Percentiles rank a stretch among this genome's conserved stretches.
Evolutionary conservation across 2,797 vertebrate genomes (phyloP).

Genomic region (Fratercula arctica): DNA sequence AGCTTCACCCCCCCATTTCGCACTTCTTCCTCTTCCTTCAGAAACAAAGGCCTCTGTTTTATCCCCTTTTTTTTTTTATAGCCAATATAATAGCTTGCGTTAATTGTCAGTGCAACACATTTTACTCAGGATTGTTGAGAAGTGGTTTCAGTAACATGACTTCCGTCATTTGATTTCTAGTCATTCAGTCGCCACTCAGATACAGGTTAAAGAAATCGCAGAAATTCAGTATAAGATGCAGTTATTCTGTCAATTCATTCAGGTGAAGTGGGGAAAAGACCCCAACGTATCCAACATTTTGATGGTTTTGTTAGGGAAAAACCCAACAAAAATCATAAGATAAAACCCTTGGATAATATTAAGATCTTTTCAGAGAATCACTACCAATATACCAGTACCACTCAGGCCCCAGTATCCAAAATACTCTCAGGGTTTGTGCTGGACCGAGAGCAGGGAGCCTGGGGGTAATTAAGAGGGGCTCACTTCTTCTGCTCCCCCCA

Average conservation of each 20-base stretch:
- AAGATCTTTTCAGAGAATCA: not conserved
- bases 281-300: not conserved
- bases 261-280: not conserved
- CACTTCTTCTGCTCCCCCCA: not conserved
- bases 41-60: not conserved
- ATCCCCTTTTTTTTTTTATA: not conserved
- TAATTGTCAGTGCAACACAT: not conserved
- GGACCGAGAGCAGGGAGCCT: not conserved
- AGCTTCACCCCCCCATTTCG: not conserved
- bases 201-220: not conserved
- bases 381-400: not conserved
- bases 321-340: not conserved
- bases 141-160: not conserved
- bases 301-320: not conserved
- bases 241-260: not conserved
- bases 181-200: not conserved
- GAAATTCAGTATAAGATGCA: not conserved
- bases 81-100: not conserved
- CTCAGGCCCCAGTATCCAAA: rapidly evolving
- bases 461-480: not conserved
- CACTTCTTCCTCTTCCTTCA: not conserved
- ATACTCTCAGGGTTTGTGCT: rapidly evolving
- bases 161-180: not conserved
- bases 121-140: not conserved
- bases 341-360: not conserved